Base-by-base conservation (phyloP, 2,888 invertebrate species). In the Eristalis pertinax region DNA sequence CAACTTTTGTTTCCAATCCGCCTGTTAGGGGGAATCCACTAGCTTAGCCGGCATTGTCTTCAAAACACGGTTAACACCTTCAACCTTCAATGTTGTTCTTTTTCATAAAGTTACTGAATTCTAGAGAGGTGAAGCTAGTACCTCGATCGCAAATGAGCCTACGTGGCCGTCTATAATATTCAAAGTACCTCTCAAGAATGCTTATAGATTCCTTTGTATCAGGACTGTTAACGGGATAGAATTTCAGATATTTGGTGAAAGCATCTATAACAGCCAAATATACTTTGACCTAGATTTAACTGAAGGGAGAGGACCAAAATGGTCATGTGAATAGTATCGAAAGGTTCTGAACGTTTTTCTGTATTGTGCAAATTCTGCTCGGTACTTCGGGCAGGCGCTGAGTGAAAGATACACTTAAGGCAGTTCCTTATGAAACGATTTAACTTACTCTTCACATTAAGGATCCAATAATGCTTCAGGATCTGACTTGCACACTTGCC, bases 391-490 rank as follows among this genome's bases (percentile, higher is more conserved):
- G 26, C 26, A 4, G 50, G 69, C 7, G 22, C 69, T 0, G 65
- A 65, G 60, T 77, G 11, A 43, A 43, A 72, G 0, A 79, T 79
- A 24, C 79, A 79, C 15, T 67, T 79, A 0, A 70, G 13, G 19
- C 78, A 78, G 13, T 78, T 78, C 13, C 64, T 64, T 29, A 76
- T 68, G n/a, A 76, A 69, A 26, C 24, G 43, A 29, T 69, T 63
- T 0, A 77, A n/a, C 8, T 77, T 77, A 1, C 63, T 13, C 19
- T n/a, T 69, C 5, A 77, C 1, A 2, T 69, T 63, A 29, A 5
- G 29, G 5, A 29, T 29, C 29, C 29, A 29, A 29, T 29, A 29
- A 4, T 29, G 29, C 29, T 29, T 29, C 29, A 29, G 4, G 29
- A 29, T 29, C 5, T 29, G 29, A 29, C 29, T 29, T 29, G 0